These are phyloP conservation scores for Disparrhopalites patrizii DNA, from an alignment of 2,888 invertebrate species.

Conservation along the genomic window DNA sequence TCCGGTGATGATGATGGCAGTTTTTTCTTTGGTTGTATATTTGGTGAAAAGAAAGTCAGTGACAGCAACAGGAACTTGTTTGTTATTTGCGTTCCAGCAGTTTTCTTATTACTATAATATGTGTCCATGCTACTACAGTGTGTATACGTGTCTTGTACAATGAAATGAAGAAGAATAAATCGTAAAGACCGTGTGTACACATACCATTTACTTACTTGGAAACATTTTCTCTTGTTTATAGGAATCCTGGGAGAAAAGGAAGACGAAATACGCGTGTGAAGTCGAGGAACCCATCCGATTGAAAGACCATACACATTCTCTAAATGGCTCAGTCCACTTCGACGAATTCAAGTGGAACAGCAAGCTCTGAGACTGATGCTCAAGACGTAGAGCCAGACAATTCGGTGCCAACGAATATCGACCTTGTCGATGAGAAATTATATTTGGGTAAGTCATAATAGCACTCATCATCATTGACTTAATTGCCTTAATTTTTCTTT, in stretches of 20 bases:
- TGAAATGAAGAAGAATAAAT: too few relatives aligned
- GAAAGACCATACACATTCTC: too few relatives aligned
- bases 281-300: too few relatives aligned
- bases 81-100: not conserved
- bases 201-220: too few relatives aligned
- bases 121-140: too few relatives aligned
- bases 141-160: too few relatives aligned
- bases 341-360: constrained; percentile 7
- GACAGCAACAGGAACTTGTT: constrained; percentile 11
- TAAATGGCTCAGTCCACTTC: constrained; percentile 5
- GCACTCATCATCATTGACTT: not conserved
- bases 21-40: too few relatives aligned
- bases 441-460: constrained; percentile 36
- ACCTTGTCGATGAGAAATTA: constrained; percentile 42
- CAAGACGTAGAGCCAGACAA: constrained; percentile 10
- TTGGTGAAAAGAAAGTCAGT: too few relatives aligned
- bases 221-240: too few relatives aligned
- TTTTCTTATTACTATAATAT: constrained; percentile 9
- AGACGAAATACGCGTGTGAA: not conserved
- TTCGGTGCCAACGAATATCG: constrained; percentile 28
- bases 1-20: too few relatives aligned
- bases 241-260: too few relatives aligned
- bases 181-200: too few relatives aligned
- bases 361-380: constrained; percentile 6
- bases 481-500: not conserved